These are phyloP conservation scores for Mus minutoides DNA, from an alignment of 2,797 vertebrate genomes.

Conservation along the genomic window DNA sequence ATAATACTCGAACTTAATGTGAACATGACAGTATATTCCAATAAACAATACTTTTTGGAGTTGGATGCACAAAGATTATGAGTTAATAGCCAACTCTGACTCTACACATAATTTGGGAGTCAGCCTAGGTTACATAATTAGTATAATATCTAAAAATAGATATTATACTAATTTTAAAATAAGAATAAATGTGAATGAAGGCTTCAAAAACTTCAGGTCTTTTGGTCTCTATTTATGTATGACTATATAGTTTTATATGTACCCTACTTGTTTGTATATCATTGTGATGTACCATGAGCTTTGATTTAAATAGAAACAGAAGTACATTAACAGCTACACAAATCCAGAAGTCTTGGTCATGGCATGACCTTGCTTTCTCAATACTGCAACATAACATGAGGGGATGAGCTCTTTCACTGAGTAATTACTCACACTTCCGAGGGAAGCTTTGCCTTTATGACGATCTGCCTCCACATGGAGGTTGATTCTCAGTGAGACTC, in stretches of 20 bases:
- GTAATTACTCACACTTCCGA: neutral
- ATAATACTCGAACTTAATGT: neutral
- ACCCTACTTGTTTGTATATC: neutral
- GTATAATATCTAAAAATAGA: too few species aligned
- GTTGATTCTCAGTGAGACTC: too few species aligned
- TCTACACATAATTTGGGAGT: neutral
- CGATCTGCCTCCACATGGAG: neutral
- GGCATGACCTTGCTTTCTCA: neutral
- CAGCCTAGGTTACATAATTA: neutral
- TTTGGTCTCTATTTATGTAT: neutral
- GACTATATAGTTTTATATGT: neutral
- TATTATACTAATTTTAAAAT: neutral
- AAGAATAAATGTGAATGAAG: neutral
- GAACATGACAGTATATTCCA: neutral
- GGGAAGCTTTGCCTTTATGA: neutral
- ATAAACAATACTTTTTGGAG: neutral
- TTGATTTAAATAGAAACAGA: neutral
- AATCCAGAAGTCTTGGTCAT: neutral
- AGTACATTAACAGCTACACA: neutral
- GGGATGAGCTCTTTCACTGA: neutral
- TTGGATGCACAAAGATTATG: neutral
- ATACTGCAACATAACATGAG: neutral
- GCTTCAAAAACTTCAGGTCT: neutral
- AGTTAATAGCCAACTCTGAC: neutral
- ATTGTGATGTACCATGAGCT: neutral